Conservation (phyloP, 2,797 vertebrate species). For the Notolepis coatsorum region DNA sequence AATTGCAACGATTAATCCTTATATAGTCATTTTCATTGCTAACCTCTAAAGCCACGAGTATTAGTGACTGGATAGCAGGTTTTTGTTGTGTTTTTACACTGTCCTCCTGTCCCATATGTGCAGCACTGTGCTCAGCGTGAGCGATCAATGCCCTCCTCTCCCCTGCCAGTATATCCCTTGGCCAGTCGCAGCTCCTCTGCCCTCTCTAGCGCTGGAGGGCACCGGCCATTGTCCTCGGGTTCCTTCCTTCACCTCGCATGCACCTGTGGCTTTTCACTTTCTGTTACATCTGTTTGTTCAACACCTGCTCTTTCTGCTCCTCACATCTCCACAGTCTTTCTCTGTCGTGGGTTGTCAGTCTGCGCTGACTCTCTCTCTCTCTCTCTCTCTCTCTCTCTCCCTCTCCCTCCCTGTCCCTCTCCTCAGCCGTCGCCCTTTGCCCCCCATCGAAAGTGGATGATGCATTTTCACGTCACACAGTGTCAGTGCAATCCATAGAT, state of each 20-base stretch:
- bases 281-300: slow-evolving; percentile 64
- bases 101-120: too few relatives aligned
- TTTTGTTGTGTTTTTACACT: too few relatives aligned
- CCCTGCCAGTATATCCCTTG: slow-evolving; percentile 9
- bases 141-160: background rate
- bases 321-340: slow-evolving; percentile 51
- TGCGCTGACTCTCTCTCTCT: background rate
- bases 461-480: too few relatives aligned
- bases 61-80: too few relatives aligned
- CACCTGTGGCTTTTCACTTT: slow-evolving; percentile 50
- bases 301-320: slow-evolving; percentile 63
- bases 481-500: too few relatives aligned
- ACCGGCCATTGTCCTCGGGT: slow-evolving; percentile 37
- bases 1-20: too few relatives aligned
- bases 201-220: slow-evolving; percentile 31
- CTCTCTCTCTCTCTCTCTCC: slow-evolving; percentile 6
- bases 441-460: too few relatives aligned
- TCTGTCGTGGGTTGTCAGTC: background rate
- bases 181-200: slow-evolving; percentile 15
- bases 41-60: too few relatives aligned
- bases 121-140: background rate
- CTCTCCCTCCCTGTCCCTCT: slow-evolving; percentile 21
- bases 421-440: background rate
- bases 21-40: too few relatives aligned
- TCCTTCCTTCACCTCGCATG: slow-evolving; percentile 38